Evolutionary conservation across 2,888 invertebrate species (phyloP), one percentile per base, ranked within the genome.

Genomic region (Lithodes maja): DNA sequence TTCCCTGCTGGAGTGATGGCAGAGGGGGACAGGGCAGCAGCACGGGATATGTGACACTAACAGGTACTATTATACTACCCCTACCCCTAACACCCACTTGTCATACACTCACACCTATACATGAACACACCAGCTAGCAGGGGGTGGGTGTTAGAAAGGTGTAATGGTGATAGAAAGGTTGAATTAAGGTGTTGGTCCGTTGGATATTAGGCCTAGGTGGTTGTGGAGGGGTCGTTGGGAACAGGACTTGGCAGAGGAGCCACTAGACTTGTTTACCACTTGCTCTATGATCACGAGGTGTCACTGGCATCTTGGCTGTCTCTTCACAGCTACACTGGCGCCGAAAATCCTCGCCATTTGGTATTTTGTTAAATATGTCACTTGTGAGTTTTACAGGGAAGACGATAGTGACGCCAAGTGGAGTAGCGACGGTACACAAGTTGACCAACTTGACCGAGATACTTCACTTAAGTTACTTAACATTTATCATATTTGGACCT

Each of bases 41-140:
- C 61, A 77, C n/a, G 17, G 54, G 53, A 61, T 77, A 86, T 86
- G 86, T 86, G 82, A 86, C 54, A 75, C 52, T n/a, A 15, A 75
- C 82, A 82, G 86, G 86, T 82, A 82, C 12, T 71, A n/a, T 71
- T 61, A 7, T 53, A 3, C 15, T 15, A 50, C 3, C 33, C 53
- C 5, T 33, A 61, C 55, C 61, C 5, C 61, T 33, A 17, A 33
- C 33, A 49, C 61, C 7, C 55, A 61, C 33, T 7, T 7, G 61
- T 33, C 61, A 9, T 9, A 17, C 17, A 17, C 55, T 9, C 33
- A 80, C 61, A 61, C 33, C 1, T 61, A 68, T 15, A n/a, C 61
- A 68, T 53, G 3, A 81, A 81, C 68, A 17, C 3, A 9, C 50
- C 68, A 68, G n/a, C 53, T 49, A 15, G 33, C 68, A 17, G 17